Evolutionary conservation across 2,113 vertebrate genomes (phyloP).

Genomic region (Erythrocercus mccallii): DNA sequence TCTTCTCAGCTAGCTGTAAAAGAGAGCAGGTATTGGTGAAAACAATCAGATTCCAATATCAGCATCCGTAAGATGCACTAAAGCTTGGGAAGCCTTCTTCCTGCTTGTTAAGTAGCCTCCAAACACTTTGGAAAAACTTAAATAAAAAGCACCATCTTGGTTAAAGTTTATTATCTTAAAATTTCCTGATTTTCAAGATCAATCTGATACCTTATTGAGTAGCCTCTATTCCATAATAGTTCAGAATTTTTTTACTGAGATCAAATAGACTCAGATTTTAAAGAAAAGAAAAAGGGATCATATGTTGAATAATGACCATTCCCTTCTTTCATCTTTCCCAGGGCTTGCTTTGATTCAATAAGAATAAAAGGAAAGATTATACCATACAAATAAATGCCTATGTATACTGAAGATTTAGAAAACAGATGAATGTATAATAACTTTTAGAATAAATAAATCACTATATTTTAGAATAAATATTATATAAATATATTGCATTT

Average conservation of each 20-base stretch:
- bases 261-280: not conserved
- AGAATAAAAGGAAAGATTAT: not conserved
- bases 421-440: not conserved
- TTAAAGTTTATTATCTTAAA: not conserved
- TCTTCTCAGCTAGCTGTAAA: not conserved
- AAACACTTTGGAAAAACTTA: not conserved
- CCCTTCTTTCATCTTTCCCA: not conserved
- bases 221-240: not conserved
- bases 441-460: not conserved
- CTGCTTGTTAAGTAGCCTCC: not conserved
- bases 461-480: not conserved
- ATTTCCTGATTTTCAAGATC: not conserved
- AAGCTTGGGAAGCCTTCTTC: not conserved
- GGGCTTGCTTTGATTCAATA: not conserved
- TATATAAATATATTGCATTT: not conserved
- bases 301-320: not conserved
- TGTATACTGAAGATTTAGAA: not conserved
- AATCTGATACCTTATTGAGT: not conserved
- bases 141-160: not conserved
- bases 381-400: not conserved
- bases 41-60: not conserved
- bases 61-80: not conserved
- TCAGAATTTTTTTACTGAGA: not conserved
- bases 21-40: not conserved
- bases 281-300: not conserved